phyloP scores from a whole-genome alignment of 2,797 vertebrate species.

The Meriones psammophilus region DNA sequence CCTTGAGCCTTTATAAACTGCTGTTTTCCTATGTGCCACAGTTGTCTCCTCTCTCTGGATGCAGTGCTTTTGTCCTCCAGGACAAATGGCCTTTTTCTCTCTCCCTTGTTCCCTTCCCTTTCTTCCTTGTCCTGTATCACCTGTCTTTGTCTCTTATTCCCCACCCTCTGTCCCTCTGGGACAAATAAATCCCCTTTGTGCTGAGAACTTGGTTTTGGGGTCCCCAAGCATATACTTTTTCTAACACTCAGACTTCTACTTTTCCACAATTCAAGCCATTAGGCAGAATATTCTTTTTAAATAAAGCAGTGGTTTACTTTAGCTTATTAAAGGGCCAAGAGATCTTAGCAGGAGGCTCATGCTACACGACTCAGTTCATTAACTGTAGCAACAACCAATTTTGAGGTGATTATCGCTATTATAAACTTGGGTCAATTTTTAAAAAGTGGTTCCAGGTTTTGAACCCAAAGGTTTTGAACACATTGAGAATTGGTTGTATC shows the following conservation, averaged over 20 bases:
- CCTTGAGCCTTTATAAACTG: not conserved
- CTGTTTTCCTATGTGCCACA: not conserved
- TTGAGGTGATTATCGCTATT: conserved; percentile 91
- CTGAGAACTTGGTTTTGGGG: not conserved
- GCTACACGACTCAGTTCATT: conserved; percentile 87
- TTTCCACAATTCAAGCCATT: conserved; percentile 63
- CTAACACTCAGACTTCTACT: not conserved
- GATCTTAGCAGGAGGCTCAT: conserved; percentile 83
- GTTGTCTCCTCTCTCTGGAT: not conserved
- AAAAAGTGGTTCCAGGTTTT: conserved; percentile 88
- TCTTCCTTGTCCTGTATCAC: not conserved
- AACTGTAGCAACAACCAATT: conserved; percentile 90
- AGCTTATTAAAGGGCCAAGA: conserved; percentile 85
- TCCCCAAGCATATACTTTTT: not conserved
- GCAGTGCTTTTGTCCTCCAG: not conserved
- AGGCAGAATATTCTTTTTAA: conserved; percentile 78
- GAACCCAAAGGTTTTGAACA: conserved; percentile 85
- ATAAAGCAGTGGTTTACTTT: conserved; percentile 83
- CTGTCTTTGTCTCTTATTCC: not conserved
- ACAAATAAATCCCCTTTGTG: not conserved
- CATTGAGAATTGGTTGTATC: conserved; percentile 88
- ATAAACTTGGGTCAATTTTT: conserved; percentile 89
- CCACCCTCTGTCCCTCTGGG: not conserved
- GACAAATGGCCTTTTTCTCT: not conserved
- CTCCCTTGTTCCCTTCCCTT: not conserved